Evolutionary conservation across 2,113 vertebrate species (phyloP), one percentile per base, ranked within the genome.

Genomic region (Gulo gulo): DNA sequence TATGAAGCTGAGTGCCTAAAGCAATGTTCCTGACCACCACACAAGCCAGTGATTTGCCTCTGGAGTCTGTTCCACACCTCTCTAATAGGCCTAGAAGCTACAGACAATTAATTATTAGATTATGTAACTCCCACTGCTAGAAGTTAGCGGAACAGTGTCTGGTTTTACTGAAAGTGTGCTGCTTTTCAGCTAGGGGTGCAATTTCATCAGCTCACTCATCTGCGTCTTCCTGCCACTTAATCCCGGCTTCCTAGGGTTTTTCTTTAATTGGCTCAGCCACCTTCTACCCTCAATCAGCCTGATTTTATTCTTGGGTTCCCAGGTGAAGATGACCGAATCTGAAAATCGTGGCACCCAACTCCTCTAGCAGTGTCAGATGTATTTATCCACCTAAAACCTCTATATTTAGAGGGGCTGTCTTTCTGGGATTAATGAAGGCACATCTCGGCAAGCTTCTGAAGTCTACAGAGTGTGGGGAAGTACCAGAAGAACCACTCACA

Each of bases 91-190:
- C 94, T 97, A 67, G 76, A 97, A 95, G 94, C 95, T 97, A 97
- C 97, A 98, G 97, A 97, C 95, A 98, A 97, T 98, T 98, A 97
- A 95, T 98, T 97, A 96, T 97, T 97, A 97, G 96, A 98, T 97
- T 98, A 97, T 93, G 90, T 97, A 97, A 98, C 97, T 97, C 97
- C 59, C 78, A 98, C 97, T 96, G 97, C 94, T 98, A 74, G 81
- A 93, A 96, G 81, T 95, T 96, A 97, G 93, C 3, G 23, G 73
- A 95, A 96, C 91, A 74, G 45, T 92, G 89, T 80, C 79, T 13
- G 73, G 95, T 89, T 97, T 97, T 84, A 95, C 78, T 93, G 96
- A 88, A 67, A 97, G 69, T 95, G 90, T 67, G 81, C 93, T 91
- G 93, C 82, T 90, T 95, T 97, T 91, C 83, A 81, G 91, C 23